phyloP scores from a whole-genome alignment of 1,140 invertebrate genomes.

The Uloborus diversus region DNA sequence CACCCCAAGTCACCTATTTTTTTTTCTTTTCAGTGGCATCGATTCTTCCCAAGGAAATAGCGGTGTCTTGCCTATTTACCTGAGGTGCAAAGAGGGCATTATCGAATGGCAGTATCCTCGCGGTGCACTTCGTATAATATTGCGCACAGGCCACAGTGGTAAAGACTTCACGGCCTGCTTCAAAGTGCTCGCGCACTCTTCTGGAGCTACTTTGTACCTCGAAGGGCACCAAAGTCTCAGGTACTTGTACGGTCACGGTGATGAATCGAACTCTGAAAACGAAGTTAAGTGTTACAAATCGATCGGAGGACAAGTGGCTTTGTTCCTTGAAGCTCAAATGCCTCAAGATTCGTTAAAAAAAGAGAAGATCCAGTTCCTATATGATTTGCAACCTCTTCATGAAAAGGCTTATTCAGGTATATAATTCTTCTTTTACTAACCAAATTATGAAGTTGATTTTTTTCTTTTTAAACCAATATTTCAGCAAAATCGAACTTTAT shows the following conservation, averaged over 20 bases:
- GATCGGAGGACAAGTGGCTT: constrained; percentile 73
- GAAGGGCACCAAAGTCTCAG: constrained; percentile 74
- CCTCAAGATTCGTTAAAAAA: constrained; percentile 65
- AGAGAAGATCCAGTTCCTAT: constrained; percentile 72
- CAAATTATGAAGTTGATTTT: too few species aligned
- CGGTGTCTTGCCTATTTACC: constrained; percentile 79
- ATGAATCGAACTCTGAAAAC: constrained; percentile 59
- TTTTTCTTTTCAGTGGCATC: background rate
- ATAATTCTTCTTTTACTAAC: too few species aligned
- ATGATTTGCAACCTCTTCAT: constrained; percentile 73
- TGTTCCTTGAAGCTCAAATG: constrained; percentile 74
- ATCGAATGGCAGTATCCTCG: constrained; percentile 79
- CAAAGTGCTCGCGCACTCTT: constrained; percentile 65
- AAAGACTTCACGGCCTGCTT: constrained; percentile 77
- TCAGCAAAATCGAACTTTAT: too few species aligned
- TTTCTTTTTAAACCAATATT: too few species aligned
- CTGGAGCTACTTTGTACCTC: constrained; percentile 74
- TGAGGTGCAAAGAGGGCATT: constrained; percentile 76
- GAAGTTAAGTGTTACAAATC: constrained; percentile 72
- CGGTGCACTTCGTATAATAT: constrained; percentile 76
- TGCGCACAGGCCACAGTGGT: constrained; percentile 65
- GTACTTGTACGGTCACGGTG: constrained; percentile 70
- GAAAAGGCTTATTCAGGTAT: constrained; percentile 65
- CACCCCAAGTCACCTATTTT: too few species aligned
- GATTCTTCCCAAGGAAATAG: constrained; percentile 59